Conservation (phyloP, 1,140 invertebrate species). For the Trypoxylus dichotomus region DNA sequence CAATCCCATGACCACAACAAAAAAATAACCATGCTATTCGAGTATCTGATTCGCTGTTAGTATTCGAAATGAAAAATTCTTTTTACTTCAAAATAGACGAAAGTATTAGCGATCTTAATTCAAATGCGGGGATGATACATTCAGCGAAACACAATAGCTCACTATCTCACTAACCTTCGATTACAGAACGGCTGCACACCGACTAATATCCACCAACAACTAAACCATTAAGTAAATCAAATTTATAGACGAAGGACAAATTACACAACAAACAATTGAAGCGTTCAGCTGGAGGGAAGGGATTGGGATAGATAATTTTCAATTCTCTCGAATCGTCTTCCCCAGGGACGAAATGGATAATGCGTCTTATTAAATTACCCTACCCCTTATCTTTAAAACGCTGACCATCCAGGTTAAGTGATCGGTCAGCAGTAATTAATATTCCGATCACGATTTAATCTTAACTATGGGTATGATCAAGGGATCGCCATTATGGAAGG, state of each 20-base stretch:
- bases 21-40: too few relatives aligned
- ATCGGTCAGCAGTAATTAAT: conserved; percentile 16
- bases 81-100: too few relatives aligned
- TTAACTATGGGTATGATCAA: too few relatives aligned
- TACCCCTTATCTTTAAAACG: background rate
- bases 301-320: background rate
- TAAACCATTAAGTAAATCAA: background rate
- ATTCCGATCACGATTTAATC: background rate
- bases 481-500: too few relatives aligned
- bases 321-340: background rate
- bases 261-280: background rate
- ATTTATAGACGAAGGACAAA: background rate
- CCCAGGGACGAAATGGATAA: background rate
- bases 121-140: too few relatives aligned
- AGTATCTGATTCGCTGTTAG: too few relatives aligned
- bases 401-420: background rate
- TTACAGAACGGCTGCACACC: too few relatives aligned
- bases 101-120: too few relatives aligned
- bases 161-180: too few relatives aligned
- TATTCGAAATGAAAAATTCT: too few relatives aligned
- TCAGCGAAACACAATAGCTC: too few relatives aligned
- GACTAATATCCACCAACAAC: background rate
- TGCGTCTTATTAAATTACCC: background rate
- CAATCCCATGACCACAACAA: too few relatives aligned
- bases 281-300: background rate